A percentile compares a stretch with the other conserved stretches of the same genome.
These are phyloP conservation scores for Saccostrea glomerata DNA, from an alignment of 1,140 invertebrate genomes.

Conservation along the genomic window DNA sequence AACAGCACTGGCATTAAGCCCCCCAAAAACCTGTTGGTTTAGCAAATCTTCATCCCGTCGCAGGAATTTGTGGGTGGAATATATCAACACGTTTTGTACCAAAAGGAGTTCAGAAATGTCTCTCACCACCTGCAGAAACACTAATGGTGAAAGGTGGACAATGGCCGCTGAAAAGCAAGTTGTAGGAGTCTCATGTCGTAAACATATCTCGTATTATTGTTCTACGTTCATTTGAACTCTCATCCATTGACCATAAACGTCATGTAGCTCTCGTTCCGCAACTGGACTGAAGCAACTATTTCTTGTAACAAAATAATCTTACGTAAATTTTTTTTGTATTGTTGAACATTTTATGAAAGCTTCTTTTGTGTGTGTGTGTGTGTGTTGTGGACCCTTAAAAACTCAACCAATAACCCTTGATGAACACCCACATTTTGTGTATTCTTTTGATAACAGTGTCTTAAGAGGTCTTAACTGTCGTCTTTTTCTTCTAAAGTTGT, in stretches of 20 bases:
- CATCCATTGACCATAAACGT: slow-evolving; percentile 3
- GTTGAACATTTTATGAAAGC: neutral
- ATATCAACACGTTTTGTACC: neutral
- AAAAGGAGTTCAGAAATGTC: neutral
- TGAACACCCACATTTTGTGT: neutral
- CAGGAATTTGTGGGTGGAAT: neutral
- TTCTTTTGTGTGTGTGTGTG: neutral
- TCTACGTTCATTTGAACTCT: neutral
- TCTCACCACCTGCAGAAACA: neutral
- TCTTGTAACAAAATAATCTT: neutral
- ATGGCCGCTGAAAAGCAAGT: neutral
- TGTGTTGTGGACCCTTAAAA: neutral
- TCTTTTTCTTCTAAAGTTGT: neutral
- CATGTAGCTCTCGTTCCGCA: neutral
- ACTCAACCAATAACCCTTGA: neutral
- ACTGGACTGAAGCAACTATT: neutral
- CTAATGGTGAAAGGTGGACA: neutral
- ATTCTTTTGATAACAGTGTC: neutral
- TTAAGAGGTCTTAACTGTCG: neutral
- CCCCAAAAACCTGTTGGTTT: too few relatives aligned
- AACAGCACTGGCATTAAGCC: too few relatives aligned
- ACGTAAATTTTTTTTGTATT: neutral
- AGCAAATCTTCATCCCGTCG: neutral
- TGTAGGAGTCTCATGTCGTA: neutral
- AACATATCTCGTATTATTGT: neutral